phyloP scores from a whole-genome alignment of 2,888 invertebrate genomes.

The Ichneumoninae sp. region DNA sequence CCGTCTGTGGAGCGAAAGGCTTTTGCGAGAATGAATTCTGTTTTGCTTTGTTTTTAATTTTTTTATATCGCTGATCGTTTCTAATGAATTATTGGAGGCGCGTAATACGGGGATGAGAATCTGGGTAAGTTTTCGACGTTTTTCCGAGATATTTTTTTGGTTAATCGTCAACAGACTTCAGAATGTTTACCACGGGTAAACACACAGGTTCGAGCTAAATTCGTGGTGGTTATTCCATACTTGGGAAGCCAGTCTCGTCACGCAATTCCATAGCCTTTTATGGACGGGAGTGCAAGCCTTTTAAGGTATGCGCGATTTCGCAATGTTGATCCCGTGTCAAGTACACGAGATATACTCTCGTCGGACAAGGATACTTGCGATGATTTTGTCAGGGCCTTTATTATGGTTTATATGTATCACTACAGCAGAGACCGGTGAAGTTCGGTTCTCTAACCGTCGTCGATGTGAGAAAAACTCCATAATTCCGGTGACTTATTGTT shows the following conservation, averaged over 20 bases:
- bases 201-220: constrained; percentile 25
- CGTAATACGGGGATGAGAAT: background rate
- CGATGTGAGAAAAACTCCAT: background rate
- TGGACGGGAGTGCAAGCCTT: constrained; percentile 47
- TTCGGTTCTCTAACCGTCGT: background rate
- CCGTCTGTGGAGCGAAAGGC: constrained; percentile 25
- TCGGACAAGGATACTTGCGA: constrained; percentile 10
- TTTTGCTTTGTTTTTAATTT: constrained; percentile 7
- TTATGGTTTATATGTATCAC: background rate
- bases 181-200: background rate
- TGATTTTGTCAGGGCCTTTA: background rate
- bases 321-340: constrained; percentile 59
- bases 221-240: constrained; percentile 41
- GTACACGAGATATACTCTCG: constrained; percentile 23
- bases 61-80: background rate
- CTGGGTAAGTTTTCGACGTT: constrained; percentile 1
- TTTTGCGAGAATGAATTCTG: background rate
- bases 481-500: background rate
- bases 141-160: background rate
- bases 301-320: constrained; percentile 44
- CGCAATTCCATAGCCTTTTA: constrained; percentile 64
- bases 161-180: background rate
- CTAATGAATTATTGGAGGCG: background rate
- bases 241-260: constrained; percentile 53
- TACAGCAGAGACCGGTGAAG: background rate